Base-by-base conservation (phyloP, 2,797 vertebrate genomes). In the Leontopithecus rosalia region DNA sequence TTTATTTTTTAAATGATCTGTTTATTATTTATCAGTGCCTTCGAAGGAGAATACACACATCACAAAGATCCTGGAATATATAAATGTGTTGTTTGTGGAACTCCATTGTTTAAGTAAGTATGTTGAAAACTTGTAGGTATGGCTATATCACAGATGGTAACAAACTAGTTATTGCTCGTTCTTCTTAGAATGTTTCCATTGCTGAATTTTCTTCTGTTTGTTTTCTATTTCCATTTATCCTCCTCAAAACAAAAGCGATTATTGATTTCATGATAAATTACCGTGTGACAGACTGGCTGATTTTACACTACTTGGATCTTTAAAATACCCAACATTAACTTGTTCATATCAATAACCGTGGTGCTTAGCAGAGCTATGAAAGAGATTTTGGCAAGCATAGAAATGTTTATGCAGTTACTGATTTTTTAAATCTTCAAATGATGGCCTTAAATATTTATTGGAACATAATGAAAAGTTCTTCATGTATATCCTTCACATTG, bases 1-100 rank as follows among this genome's bases (percentile, higher is more conserved):
- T 97, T 88, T 88, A 85, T 76, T 95, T 84, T 97, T 97, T 92
- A 79, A 81, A 97, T 81, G 13, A 24, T 94, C 30, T 97, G 30
- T 94, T 97, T 96, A 79, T 94, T 95, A 39, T 98, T 91, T 97
- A 96, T 91, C 98, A 99, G 99, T 98, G 99, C 99, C 97, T 99
- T 99, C 98, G 98, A 99, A 82, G 99, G 99, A 97, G 99, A 99
- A 97, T 99, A 99, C 87, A 99, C 98, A 7, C 97, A 99, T 95
- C 98, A 99, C 90, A 99, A 99, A 98, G 99, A 99, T 80, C 98
- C 99, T 77, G 99, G 99, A 93, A 99, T 98, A 87, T 99, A 99
- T 98, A 98, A 98, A 26, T 99, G 99, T 98, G 99, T 99, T 82
- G 99, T 99, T 96, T 99, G 99, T 85, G 99, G 99, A 41, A 95